Base-by-base conservation (phyloP, 2,797 vertebrate genomes). In the Garrulus glandarius region DNA sequence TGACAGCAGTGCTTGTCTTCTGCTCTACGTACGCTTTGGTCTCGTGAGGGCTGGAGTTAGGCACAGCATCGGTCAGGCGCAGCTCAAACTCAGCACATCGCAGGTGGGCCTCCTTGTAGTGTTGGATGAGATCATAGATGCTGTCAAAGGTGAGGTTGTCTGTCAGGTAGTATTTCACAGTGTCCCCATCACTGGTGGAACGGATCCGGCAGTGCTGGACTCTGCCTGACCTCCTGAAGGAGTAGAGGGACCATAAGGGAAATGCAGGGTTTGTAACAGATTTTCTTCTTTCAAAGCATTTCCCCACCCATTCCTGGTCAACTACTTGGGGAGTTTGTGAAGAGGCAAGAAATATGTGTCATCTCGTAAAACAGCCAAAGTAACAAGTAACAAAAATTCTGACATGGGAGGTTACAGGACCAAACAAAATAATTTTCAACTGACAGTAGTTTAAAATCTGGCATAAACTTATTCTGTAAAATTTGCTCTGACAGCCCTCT, bases 141-240 rank as follows among this genome's bases (percentile, higher is more conserved):
- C 97, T 99, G 95, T 98, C 96, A 92, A 99, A 99, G 93, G 98
- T 98, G 83, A 99, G 97, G 97, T 99, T 99, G 59, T 99, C 98
- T 0, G 99, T 99, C 98, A 99, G 98, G 97, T 97, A 99, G 97
- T 98, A 99, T 95, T 98, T 98, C 12, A 96, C 94, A 81, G 90
- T 32, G 5, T 97, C 97, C 2, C 97, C 98, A 5, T 99, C 99
- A 5, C 95, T 52, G 21, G 81, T 95, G 1, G 99, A 99, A 77
- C 99, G 99, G 78, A 99, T 99, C 11, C 98, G 98, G 83, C 99
- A 99, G 98, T 99, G 99, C 97, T 99, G 99, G 79, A 99, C 99
- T 67, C 98, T 98, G 55, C 99, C 99, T 6, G 96, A 96, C 56
- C 99, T 98, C 99, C 99, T 99, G 96, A 8, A 75, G 44, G 74